Evolutionary conservation across 2,113 vertebrate genomes (phyloP).

Genomic region (Campylorhamphus procurvoides): DNA sequence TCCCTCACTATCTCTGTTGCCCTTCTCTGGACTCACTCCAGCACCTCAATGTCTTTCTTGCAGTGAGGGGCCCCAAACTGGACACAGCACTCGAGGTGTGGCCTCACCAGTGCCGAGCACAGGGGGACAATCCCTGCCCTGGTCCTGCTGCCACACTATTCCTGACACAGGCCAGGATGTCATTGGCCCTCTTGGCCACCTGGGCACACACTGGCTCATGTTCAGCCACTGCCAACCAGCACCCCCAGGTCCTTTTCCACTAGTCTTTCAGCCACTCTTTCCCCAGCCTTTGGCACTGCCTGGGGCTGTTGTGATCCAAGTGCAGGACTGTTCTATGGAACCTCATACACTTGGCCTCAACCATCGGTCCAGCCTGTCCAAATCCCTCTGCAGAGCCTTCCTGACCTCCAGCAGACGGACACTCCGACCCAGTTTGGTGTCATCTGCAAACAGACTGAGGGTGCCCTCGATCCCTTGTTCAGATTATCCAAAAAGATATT

Average conservation of each 20-base stretch:
- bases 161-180: neutral
- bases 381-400: neutral
- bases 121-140: neutral
- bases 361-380: neutral
- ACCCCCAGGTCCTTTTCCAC: neutral
- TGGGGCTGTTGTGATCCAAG: neutral
- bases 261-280: neutral
- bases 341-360: neutral
- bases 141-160: neutral
- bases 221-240: neutral
- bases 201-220: neutral
- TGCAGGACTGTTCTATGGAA: neutral
- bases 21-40: neutral
- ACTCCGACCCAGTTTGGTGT: neutral
- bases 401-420: neutral
- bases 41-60: neutral
- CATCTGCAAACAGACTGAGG: neutral
- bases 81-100: rapidly evolving
- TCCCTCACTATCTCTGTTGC: neutral
- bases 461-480: neutral
- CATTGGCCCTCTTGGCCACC: neutral
- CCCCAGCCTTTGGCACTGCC: neutral
- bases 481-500: neutral
- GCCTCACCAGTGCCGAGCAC: neutral
- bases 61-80: neutral